Conservation (phyloP, 2,113 vertebrate genomes). For the Pan paniscus region DNA sequence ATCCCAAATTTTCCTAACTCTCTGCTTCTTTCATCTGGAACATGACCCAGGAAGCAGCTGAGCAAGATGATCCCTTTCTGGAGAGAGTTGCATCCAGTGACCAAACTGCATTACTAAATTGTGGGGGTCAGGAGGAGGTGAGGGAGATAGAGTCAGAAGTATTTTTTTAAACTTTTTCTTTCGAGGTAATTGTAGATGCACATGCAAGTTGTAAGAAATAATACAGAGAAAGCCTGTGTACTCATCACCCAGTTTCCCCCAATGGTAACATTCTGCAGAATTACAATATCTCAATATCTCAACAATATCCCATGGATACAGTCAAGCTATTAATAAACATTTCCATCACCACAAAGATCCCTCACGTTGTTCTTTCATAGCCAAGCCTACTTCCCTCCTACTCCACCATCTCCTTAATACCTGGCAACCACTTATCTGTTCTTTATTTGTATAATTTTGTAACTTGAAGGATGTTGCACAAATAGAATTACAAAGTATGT, state of each 20-base stretch:
- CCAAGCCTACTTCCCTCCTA: not conserved
- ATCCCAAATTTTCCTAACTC: not conserved
- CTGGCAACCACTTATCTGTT: not conserved
- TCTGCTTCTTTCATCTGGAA: not conserved
- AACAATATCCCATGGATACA: not conserved
- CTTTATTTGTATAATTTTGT: not conserved
- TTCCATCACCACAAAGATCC: not conserved
- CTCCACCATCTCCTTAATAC: not conserved
- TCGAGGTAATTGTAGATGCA: not conserved
- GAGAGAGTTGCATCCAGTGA: not conserved
- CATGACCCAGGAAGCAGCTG: not conserved
- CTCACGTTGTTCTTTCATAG: not conserved
- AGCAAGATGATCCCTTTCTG: not conserved
- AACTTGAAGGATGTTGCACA: not conserved
- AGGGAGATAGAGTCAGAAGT: not conserved
- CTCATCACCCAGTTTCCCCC: not conserved
- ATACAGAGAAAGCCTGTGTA: not conserved
- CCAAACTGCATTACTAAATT: not conserved
- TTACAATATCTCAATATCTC: not conserved
- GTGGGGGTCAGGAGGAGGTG: not conserved
- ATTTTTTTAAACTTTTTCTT: slow-evolving; percentile 5
- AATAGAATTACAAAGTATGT: not conserved
- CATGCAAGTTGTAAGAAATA: not conserved
- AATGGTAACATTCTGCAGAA: not conserved
- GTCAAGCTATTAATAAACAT: not conserved